These are phyloP conservation scores for Parus major DNA, from an alignment of 2,113 vertebrate species.

Conservation along the genomic window DNA sequence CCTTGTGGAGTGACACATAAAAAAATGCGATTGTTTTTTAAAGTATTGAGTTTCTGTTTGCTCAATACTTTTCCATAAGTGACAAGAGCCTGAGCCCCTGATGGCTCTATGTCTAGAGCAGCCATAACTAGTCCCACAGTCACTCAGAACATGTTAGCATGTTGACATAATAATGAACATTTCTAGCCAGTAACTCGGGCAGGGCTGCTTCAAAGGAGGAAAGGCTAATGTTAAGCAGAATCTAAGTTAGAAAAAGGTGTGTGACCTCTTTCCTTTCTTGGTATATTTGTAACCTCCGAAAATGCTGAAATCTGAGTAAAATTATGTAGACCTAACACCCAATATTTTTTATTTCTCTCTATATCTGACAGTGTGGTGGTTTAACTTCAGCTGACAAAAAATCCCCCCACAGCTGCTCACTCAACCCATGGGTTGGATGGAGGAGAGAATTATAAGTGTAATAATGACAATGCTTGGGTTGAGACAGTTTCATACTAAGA, in stretches of 20 bases:
- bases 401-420: fast-evolving
- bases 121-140: not conserved
- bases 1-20: not conserved
- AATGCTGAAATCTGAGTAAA: not conserved
- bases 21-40: not conserved
- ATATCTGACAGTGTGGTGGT: not conserved
- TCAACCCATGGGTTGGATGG: not conserved
- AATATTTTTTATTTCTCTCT: not conserved
- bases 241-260: not conserved
- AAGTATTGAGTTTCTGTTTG: not conserved
- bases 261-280: not conserved
- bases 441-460: not conserved
- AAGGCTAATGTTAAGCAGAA: not conserved
- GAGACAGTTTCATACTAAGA: not conserved
- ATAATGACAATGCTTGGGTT: not conserved
- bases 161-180: not conserved
- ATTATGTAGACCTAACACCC: not conserved
- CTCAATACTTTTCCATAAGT: not conserved
- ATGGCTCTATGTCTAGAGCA: not conserved
- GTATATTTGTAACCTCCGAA: not conserved
- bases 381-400: not conserved
- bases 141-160: not conserved
- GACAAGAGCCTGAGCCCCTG: not conserved
- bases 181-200: not conserved
- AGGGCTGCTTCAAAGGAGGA: not conserved